Base-by-base conservation (phyloP, 2,888 invertebrate species). In the Ectemnius cavifrons region DNA sequence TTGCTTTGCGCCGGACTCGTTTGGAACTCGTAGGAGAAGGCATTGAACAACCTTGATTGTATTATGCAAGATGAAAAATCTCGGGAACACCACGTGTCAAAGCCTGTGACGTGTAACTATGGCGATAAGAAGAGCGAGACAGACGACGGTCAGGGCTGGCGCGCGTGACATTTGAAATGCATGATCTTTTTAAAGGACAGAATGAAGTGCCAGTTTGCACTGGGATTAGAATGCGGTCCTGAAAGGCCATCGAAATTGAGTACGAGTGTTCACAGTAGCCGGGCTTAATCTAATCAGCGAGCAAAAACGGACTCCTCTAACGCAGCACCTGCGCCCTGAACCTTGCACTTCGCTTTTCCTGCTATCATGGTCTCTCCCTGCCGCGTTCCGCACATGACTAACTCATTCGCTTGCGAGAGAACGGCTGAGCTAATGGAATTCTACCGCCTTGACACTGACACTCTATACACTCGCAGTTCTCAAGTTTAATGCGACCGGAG, bases 251-350 rank as follows among this genome's bases (percentile, higher is more conserved):
- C 47, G 47, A 47, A 14, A 14, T 23, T 23, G 52, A 14, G 52
- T 16, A 4, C 16, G 14, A 16, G n/a, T 16, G 6, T 52, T 52
- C 1, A 13, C 52, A 52, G 16, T 52, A 61, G 47, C 16, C 27
- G 28, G 52, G 57, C 60, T 28, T 64, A 57, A 74, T 71, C 20
- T 49, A 70, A 64, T 57, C 28, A 2, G 18, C 23, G 23, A 60
- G 11, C 4, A 52, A 56, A 45, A 66, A 2, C 14, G 1, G 2
- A 13, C 47, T 66, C 59, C 46, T n/a, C 37, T 46, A 13, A 46
- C 23, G 46, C 27, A 1, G 59, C n/a, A 27, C 46, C 6, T 58
- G 23, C 56, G 47, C 13, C 60, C 11, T 52, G 23, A 8, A 58
- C 49, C 58, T 49, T 58, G 28, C 61, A 45, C 13, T 72, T 59